Base-by-base conservation (phyloP, 2,888 invertebrate species). In the Phaedon cochleariae region DNA sequence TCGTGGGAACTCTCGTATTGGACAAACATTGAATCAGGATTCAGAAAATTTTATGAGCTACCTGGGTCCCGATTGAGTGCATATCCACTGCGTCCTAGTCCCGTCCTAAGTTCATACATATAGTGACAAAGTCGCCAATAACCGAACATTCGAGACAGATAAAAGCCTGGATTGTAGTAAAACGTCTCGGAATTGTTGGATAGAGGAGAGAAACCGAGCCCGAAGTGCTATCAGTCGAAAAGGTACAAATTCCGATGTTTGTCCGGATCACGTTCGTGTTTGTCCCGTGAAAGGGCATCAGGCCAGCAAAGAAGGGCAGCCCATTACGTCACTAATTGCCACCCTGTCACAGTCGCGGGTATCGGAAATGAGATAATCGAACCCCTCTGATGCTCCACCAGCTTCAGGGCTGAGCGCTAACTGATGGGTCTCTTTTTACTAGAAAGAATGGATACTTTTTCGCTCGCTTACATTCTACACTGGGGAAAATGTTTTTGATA, bases 281-380 rank as follows among this genome's bases (percentile, higher is more conserved):
- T 73, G 77, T 78, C 74, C 75, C 65, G 71, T 72, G 76, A 77
- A 78, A 74, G 73, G 71, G 60, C 65, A 57, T 62, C 54, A 74
- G 73, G 71, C 55, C 64, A 58, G 64, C 53, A 69, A 62, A 72
- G 76, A 75, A 77, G 77, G 76, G 73, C 74, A 75, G 67, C 76
- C 80, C 77, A 80, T 81, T 81, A 80, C 76, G 76, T 72, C 78
- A 76, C 80, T 81, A 81, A 81, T 81, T 81, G 80, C 76, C 68
- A 76, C 77, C 78, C 74, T 79, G 80, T 80, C 80, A 77, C 80
- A 76, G 77, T 76, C 78, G 77, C 77, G 77, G 77, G 74, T 78
- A 77, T 77, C 80, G 81, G 81, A 81, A 81, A 81, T 80, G 78
- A 80, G 81, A 81, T 81, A 81, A 81, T 80, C 79, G 80, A 80